Evolutionary conservation across 2,113 vertebrate species (phyloP), one percentile per base, ranked within the genome.

Genomic region (Pontoporia blainvillei): DNA sequence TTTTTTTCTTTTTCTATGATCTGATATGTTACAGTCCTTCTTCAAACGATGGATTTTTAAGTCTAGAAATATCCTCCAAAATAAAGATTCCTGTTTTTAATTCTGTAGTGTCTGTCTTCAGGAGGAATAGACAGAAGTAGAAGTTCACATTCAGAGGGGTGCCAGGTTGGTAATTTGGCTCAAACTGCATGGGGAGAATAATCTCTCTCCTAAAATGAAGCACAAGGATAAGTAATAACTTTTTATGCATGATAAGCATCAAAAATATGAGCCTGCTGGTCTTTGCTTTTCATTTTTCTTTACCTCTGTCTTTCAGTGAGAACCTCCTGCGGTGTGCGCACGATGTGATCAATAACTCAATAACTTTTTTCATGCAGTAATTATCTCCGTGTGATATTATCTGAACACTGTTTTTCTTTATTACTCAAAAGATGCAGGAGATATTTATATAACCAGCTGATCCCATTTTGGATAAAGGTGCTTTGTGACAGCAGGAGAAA

Each of bases 341-440:
- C 98, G 46, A 98, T 98, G 98, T 98, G 98, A 99, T 99, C 99
- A 99, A 99, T 99, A 99, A 99, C 99, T 99, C 99, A 99, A 99
- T 99, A 99, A 99, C 99, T 99, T 99, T 99, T 99, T 99, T 99
- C 99, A 99, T 99, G 98, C 98, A 97, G 98, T 98, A 99, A 99
- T 99, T 99, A 99, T 99, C 99, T 99, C 98, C 96, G 96, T 98
- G 98, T 98, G 99, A 98, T 99, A 99, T 99, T 99, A 99, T 99
- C 98, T 98, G 98, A 98, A 98, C 98, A 96, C 97, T 98, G 98
- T 98, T 98, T 98, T 98, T 98, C 98, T 99, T 99, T 99, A 99
- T 99, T 99, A 99, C 98, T 96, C 97, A 98, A 98, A 98, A 98
- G 98, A 99, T 98, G 98, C 98, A 98, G 98, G 98, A 98, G 98